Percentiles rank a stretch among this genome's conserved stretches.
phyloP scores from a whole-genome alignment of 2,888 invertebrate species.

The Ypsolopha scabrella region DNA sequence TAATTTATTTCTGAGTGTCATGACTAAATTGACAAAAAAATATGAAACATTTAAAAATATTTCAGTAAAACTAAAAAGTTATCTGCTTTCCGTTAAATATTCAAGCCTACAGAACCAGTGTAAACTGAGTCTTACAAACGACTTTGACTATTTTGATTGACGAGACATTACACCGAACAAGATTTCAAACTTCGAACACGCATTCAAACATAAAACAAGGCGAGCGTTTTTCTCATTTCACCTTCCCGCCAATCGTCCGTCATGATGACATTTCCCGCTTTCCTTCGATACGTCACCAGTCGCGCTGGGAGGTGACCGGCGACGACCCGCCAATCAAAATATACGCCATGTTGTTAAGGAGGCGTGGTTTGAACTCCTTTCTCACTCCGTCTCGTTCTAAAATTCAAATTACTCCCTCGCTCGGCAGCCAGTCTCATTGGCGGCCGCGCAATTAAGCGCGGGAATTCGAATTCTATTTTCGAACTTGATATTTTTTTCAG shows the following conservation, averaged over 20 bases:
- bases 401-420: constrained; percentile 36
- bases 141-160: too few species aligned
- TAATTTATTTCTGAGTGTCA: too few species aligned
- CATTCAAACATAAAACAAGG: background rate
- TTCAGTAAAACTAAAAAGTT: too few species aligned
- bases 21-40: too few species aligned
- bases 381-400: constrained; percentile 34
- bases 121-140: too few species aligned
- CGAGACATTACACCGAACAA: background rate
- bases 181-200: background rate
- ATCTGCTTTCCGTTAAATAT: too few species aligned
- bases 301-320: constrained; percentile 38
- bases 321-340: constrained; percentile 70
- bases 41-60: too few species aligned
- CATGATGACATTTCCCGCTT: constrained; percentile 26
- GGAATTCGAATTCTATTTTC: constrained; percentile 68
- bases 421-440: constrained; percentile 53
- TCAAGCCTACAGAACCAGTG: too few species aligned
- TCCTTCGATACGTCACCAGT: constrained; percentile 29
- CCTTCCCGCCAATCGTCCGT: constrained; percentile 18
- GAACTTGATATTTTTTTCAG: constrained; percentile 64
- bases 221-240: constrained; percentile 33
- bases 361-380: constrained; percentile 59
- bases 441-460: constrained; percentile 63
- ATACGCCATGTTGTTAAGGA: constrained; percentile 75